phyloP scores from a whole-genome alignment of 2,113 vertebrate genomes.

The Neolamprologus kungweensis region DNA sequence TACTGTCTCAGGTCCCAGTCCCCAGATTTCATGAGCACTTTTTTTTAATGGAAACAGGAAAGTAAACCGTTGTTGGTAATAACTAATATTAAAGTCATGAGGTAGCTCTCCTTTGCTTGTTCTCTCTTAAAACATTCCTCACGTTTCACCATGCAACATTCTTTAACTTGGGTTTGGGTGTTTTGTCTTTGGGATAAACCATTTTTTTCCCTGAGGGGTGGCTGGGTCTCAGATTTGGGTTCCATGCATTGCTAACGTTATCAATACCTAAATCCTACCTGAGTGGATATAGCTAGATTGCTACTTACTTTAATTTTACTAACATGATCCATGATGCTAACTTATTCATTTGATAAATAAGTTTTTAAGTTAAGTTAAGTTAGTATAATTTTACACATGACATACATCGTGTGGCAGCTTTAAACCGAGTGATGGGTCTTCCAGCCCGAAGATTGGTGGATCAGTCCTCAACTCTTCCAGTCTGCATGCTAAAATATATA shows the following conservation, averaged over 20 bases:
- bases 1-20: not conserved
- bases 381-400: not conserved
- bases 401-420: not conserved
- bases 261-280: not conserved
- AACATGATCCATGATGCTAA: not conserved
- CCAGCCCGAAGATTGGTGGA: not conserved
- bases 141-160: not conserved
- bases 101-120: not conserved
- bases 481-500: not conserved
- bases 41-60: not conserved
- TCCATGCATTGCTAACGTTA: not conserved
- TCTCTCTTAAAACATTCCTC: not conserved
- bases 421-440: not conserved
- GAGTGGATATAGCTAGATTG: not conserved
- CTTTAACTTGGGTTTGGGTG: not conserved
- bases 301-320: not conserved
- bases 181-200: not conserved
- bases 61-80: not conserved
- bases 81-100: accelerated
- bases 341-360: not conserved
- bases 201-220: accelerated
- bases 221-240: not conserved
- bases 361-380: too few relatives aligned
- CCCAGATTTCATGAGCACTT: not conserved
- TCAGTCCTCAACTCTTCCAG: not conserved